A percentile compares a stretch with the other conserved stretches of the same genome.
These are phyloP conservation scores for Lycia hirtaria DNA, from an alignment of 2,888 invertebrate genomes.

Conservation along the genomic window DNA sequence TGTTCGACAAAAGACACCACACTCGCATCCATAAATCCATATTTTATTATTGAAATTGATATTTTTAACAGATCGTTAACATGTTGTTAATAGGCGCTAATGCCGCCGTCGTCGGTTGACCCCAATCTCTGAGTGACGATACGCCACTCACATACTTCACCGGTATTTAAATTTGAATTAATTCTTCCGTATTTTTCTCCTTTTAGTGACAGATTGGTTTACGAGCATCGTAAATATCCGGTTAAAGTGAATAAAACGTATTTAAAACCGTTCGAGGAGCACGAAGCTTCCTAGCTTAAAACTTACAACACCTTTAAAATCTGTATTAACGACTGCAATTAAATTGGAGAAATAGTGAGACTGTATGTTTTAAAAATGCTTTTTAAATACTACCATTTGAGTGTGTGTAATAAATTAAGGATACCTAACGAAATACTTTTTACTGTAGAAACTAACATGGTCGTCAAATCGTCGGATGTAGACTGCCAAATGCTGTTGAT, in stretches of 20 bases:
- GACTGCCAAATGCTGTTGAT: too few relatives aligned
- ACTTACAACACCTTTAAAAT: constrained; percentile 30
- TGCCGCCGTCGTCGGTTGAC: constrained; percentile 62
- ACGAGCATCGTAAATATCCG: constrained; percentile 55
- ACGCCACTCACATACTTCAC: constrained; percentile 53
- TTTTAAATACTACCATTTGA: constrained; percentile 9
- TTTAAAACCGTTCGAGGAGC: constrained; percentile 41
- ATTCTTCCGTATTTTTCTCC: constrained; percentile 59
- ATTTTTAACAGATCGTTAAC: constrained; percentile 69
- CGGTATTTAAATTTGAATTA: constrained; percentile 59
- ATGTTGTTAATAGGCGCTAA: constrained; percentile 74
- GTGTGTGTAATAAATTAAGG: background rate
- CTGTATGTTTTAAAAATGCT: constrained; percentile 4
- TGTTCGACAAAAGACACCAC: constrained; percentile 7
- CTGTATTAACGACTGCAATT: constrained; percentile 29
- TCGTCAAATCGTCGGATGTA: too few relatives aligned
- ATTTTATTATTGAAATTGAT: constrained; percentile 51
- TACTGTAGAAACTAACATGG: too few relatives aligned
- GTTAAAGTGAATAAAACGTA: constrained; percentile 48
- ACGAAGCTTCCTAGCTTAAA: constrained; percentile 20
- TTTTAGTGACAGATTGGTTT: constrained; percentile 63
- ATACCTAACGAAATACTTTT: background rate
- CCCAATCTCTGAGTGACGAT: constrained; percentile 65
- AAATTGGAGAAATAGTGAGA: constrained; percentile 11
- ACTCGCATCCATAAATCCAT: constrained; percentile 26